phyloP scores from a whole-genome alignment of 2,888 invertebrate genomes.

The Bibio marci region DNA sequence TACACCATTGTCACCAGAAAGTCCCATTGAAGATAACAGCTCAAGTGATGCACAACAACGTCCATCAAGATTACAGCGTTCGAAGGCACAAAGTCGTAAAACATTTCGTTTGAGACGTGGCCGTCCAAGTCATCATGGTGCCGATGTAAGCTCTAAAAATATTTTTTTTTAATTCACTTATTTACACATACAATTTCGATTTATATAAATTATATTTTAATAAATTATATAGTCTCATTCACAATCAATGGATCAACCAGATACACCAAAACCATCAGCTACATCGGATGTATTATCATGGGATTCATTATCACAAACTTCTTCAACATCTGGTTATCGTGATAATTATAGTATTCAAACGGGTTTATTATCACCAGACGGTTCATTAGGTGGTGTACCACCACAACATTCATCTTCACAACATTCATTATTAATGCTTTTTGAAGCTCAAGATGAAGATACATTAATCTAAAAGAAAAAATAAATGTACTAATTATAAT shows the following conservation, averaged over 20 bases:
- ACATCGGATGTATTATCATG: slow-evolving; percentile 49
- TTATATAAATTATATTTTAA: no score
- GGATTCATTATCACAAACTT: slow-evolving; percentile 69
- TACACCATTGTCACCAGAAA: slow-evolving; percentile 57
- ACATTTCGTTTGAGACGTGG: slow-evolving; percentile 78
- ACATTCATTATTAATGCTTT: slow-evolving; percentile 56
- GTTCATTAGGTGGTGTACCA: slow-evolving; percentile 46
- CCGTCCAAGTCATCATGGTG: slow-evolving; percentile 41
- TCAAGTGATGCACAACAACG: slow-evolving; percentile 39
- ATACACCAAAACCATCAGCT: slow-evolving; percentile 21
- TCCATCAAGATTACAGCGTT: slow-evolving; percentile 64
- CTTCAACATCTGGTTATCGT: slow-evolving; percentile 71
- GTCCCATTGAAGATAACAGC: slow-evolving; percentile 50
- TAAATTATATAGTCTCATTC: background rate
- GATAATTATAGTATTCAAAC: slow-evolving; percentile 43
- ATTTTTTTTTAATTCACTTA: no score
- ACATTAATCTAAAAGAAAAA: slow-evolving; percentile 66
- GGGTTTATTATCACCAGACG: slow-evolving; percentile 28
- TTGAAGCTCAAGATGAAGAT: slow-evolving; percentile 72
- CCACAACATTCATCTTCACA: slow-evolving; percentile 45
- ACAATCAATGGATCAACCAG: slow-evolving; percentile 6
- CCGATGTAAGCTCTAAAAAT: no score
- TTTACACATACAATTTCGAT: no score
- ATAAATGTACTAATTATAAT: no score
- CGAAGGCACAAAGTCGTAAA: slow-evolving; percentile 86